These are phyloP conservation scores for Nyctalus aviator DNA, from an alignment of 2,797 vertebrate genomes.

Conservation along the genomic window DNA sequence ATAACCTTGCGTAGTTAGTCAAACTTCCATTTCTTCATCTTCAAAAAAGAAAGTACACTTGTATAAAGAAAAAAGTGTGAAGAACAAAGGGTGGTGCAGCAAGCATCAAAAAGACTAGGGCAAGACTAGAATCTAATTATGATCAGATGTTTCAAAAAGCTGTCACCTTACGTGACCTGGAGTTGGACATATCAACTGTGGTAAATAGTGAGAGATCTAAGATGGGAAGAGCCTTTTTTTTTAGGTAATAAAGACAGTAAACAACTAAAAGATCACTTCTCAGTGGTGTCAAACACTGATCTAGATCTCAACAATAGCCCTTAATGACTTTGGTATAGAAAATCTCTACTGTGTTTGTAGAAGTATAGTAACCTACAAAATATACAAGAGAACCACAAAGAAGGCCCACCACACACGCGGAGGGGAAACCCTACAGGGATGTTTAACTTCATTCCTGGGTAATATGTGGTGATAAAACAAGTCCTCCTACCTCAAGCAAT, in stretches of 20 bases:
- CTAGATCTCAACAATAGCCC: neutral
- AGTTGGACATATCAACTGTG: neutral
- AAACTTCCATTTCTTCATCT: constrained; percentile 30
- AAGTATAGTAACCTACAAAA: neutral
- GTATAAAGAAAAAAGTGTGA: neutral
- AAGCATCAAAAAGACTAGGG: neutral
- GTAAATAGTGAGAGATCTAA: neutral
- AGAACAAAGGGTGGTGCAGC: neutral
- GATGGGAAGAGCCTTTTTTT: neutral
- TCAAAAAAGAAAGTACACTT: neutral
- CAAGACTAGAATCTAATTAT: neutral
- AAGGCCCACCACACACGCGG: neutral
- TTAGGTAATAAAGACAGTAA: neutral
- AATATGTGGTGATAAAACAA: neutral
- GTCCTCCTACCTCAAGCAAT: neutral
- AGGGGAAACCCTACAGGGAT: neutral
- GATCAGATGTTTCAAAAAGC: neutral
- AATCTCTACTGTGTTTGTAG: neutral
- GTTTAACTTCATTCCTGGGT: neutral
- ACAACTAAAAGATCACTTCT: neutral
- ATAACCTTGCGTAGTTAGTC: neutral
- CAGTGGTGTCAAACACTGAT: neutral
- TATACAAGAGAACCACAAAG: neutral
- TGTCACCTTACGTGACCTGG: neutral
- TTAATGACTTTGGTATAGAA: neutral